phyloP scores from a whole-genome alignment of 2,888 invertebrate species.

The Automeris io region DNA sequence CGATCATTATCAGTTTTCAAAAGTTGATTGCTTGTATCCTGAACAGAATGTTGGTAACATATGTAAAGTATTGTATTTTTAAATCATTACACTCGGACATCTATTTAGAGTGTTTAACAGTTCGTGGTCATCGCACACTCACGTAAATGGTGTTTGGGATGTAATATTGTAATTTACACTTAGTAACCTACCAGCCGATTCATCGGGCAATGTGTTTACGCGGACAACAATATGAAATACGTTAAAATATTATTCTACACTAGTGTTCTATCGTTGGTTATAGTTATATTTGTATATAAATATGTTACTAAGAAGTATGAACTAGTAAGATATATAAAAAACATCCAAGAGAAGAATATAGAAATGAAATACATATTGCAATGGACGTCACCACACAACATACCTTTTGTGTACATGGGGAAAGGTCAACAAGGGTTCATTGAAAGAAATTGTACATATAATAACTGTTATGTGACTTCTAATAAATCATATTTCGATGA shows the following conservation, averaged over 20 bases:
- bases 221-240: constrained; percentile 4
- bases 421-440: constrained; percentile 37
- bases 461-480: constrained; percentile 41
- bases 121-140: neutral
- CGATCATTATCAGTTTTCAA: neutral
- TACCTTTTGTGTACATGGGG: constrained; percentile 44
- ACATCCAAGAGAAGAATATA: neutral
- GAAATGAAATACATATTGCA: constrained; percentile 44
- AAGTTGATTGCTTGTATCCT: neutral
- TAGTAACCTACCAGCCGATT: too few relatives aligned
- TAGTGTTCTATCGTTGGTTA: constrained; percentile 3
- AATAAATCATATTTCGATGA: constrained; percentile 18
- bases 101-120: neutral
- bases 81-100: neutral
- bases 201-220: too few relatives aligned
- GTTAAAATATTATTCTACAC: constrained; percentile 4
- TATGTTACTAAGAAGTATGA: constrained; percentile 5
- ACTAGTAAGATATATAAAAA: constrained; percentile 3
- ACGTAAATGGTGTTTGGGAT: neutral
- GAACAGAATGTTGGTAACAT: neutral
- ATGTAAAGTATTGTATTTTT: neutral
- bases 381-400: constrained; percentile 36
- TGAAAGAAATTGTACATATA: constrained; percentile 33
- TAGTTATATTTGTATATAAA: constrained; percentile 2
- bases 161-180: neutral